Percentiles rank a stretch among this genome's conserved stretches.
Conservation (phyloP, 2,888 invertebrate genomes). For the Ditylenchus weischeri region DNA sequence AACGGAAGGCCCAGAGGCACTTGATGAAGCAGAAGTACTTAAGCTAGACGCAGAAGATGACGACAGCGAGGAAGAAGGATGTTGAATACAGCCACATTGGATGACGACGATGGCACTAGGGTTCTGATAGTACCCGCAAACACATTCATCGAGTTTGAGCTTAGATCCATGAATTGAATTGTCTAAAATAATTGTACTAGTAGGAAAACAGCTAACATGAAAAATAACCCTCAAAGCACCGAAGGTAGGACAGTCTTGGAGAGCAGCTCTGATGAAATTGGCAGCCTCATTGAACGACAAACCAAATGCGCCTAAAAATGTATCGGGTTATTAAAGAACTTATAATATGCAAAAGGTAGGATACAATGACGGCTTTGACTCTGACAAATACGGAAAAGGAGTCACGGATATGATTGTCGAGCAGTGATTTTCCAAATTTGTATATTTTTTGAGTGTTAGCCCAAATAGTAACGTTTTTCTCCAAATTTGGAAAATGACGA, state of each 20-base stretch:
- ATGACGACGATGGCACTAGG: constrained; percentile 5
- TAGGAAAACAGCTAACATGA: background rate
- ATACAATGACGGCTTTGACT: no score
- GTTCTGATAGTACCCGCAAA: constrained; percentile 1
- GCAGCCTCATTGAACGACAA: constrained; percentile 17
- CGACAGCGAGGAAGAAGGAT: no score
- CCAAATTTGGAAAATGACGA: no score
- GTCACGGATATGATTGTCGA: no score
- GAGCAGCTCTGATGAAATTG: constrained; percentile 17
- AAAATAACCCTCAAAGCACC: constrained; percentile 18
- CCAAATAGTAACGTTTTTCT: no score
- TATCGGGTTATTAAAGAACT: no score
- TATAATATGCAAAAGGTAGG: no score
- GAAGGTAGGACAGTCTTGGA: constrained; percentile 13
- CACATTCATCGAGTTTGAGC: constrained; percentile 8
- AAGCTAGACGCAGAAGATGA: background rate
- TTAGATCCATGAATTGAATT: constrained; percentile 23
- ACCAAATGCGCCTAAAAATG: constrained; percentile 1
- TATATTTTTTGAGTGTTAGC: no score
- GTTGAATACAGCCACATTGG: no score
- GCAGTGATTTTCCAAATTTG: no score
- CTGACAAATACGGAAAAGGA: no score
- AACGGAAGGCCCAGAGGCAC: background rate
- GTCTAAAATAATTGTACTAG: constrained; percentile 13
- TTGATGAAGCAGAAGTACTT: constrained; percentile 3